Evolutionary conservation across 2,113 vertebrate species (phyloP), one percentile per base, ranked within the genome.

Genomic region (Crotophaga sulcirostris): DNA sequence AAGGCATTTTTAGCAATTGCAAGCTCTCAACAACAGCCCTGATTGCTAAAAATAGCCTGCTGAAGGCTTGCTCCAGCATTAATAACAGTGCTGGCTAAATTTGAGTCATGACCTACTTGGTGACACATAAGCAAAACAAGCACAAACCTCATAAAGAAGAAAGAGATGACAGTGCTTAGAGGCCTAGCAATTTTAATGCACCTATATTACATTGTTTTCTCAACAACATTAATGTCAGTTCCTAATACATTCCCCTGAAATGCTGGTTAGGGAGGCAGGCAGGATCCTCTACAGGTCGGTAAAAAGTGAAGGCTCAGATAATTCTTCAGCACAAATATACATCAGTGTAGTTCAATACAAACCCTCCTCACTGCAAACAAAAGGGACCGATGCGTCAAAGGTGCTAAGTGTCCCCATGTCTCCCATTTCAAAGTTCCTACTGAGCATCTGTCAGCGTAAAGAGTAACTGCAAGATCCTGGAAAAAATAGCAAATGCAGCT

Each of bases 41-140:
- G 75, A 20, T 1, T 38, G 69, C 96, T 97, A 97, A 97, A 97
- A 97, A 97, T 97, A 97, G 75, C 83, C 54, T 0, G 1, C 87
- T 52, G 66, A 84, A 78, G 88, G 14, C 84, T 93, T 10, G 79
- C 76, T 89, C 66, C 93, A 36, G 94, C 90, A 86, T 92, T 91
- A 97, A 70, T 42, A 91, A 94, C 91, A 82, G 82, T 0, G 1
- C 74, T 81, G 88, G 89, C 73, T 95, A 72, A 75, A 95, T 96
- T 81, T 91, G 94, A 97, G 95, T 72, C 91, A 77, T 85, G 89
- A 90, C 92, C 93, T 77, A 88, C 76, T 94, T 58, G 85, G 92
- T 95, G 87, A 79, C 86, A 90, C 26, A 31, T 23, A 91, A 87
- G 91, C 70, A 95, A 94, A 96, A 79, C 75, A 93, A 94, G 89